Evolutionary conservation across 2,113 vertebrate species (phyloP).

Genomic region (Protobothrops mucrosquamatus): DNA sequence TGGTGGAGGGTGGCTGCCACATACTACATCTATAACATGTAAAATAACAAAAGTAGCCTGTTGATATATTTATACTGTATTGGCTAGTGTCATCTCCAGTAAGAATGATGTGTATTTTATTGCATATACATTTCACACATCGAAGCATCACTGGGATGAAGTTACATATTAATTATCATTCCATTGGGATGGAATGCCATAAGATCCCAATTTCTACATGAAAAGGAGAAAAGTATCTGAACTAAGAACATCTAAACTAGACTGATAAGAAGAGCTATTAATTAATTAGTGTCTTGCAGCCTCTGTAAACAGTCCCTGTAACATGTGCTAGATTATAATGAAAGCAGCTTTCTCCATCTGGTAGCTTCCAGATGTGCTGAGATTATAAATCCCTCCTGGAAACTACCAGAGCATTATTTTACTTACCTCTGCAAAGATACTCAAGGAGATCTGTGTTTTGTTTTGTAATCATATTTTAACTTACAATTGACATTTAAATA

Average conservation of each 20-base stretch:
- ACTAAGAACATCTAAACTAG: background rate
- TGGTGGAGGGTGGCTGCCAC: background rate
- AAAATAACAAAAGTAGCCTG: background rate
- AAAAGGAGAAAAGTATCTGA: background rate
- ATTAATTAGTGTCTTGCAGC: constrained; percentile 11
- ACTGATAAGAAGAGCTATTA: background rate
- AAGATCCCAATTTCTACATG: background rate
- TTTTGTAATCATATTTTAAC: background rate
- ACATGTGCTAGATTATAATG: background rate
- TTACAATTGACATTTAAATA: background rate
- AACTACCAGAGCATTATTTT: background rate
- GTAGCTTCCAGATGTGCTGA: constrained; percentile 8
- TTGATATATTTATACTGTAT: background rate
- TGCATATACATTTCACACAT: background rate
- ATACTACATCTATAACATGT: background rate
- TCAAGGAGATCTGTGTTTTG: background rate
- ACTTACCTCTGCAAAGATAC: background rate
- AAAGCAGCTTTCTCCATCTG: constrained; percentile 7
- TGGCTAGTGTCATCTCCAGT: background rate
- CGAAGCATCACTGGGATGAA: background rate
- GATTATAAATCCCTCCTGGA: constrained; percentile 10
- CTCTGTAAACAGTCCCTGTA: constrained; percentile 7
- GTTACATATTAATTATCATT: background rate
- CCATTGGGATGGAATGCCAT: background rate
- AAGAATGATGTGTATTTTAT: background rate